Base-by-base conservation (phyloP, 30 jellyfish, hydroid and myxozoan species). In the Hydractinia symbiolongicarpus region DNA sequence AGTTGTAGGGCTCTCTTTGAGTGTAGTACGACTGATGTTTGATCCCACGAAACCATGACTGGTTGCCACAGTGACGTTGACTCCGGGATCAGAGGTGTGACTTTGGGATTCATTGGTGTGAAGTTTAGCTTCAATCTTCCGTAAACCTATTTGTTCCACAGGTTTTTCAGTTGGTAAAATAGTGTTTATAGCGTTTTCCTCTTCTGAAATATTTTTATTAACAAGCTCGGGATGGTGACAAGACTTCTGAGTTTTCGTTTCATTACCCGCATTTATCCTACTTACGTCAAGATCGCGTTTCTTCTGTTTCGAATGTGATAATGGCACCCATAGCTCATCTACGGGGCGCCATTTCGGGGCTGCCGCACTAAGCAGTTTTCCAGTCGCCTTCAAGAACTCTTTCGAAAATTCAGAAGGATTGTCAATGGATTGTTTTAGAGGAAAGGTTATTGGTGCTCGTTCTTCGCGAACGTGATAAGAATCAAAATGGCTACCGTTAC, bases 311-410 rank as follows among this genome's bases (percentile, higher is more conserved):
- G 9, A n/a, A 6, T 44, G 19, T 13, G 74, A 64, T 7, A 7
- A 51, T 13, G 74, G 74, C 7, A n/a, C 74, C 19, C 19, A 64
- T 64, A 64, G 40, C 74, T 64, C 40, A 13, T 64, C 74, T 7
- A 64, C 74, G 9, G 74, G 74, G 40, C 52, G 74, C 74, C 74
- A 64, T 13, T 64, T 44, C 19, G 19, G 52, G 5, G 40, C 74
- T n/a, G 40, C 19, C 19, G 74, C 19, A 64, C 74, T 64, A n/a
- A 64, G 17, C 52, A 64, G 74, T 64, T 64, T 64, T n/a, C 74
- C 40, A 51, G 74, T n/a, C 19, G 74, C 4, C 17, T 64, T 64
- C 74, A 64, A 64, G 40, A 64, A 64, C 9, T 64, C 74, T 64
- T 64, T 7, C 19, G 74, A n/a, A 7, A 51, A 6, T 7, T 64